These are phyloP conservation scores for Macrotus californicus DNA, from an alignment of 2,113 vertebrate species.

Conservation along the genomic window DNA sequence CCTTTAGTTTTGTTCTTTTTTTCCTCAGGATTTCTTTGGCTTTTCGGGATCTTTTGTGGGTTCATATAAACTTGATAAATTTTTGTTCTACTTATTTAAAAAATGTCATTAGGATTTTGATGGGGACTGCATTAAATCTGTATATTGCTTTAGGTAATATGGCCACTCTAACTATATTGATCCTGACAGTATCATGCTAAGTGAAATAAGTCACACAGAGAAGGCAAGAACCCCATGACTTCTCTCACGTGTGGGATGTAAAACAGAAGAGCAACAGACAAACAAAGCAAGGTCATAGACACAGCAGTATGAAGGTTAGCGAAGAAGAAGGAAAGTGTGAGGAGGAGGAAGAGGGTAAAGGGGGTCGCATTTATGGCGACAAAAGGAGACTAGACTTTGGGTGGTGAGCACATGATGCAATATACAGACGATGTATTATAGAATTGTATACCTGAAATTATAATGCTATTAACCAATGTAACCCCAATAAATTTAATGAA, in stretches of 20 bases:
- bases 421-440: background rate
- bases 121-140: background rate
- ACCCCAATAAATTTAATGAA: background rate
- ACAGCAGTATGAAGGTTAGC: background rate
- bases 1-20: background rate
- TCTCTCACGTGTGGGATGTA: background rate
- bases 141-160: background rate
- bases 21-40: background rate
- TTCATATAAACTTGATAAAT: background rate
- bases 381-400: background rate
- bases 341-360: background rate
- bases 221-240: background rate
- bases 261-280: background rate
- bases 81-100: background rate
- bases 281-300: background rate
- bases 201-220: background rate
- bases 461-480: background rate
- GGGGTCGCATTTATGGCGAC: background rate
- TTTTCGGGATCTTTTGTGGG: background rate
- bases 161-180: background rate
- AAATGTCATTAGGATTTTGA: background rate
- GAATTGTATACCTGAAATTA: background rate
- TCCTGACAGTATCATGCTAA: background rate
- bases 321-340: background rate
- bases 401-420: background rate